phyloP scores from a whole-genome alignment of 2,113 vertebrate genomes.

The Stictonetta naevosa region DNA sequence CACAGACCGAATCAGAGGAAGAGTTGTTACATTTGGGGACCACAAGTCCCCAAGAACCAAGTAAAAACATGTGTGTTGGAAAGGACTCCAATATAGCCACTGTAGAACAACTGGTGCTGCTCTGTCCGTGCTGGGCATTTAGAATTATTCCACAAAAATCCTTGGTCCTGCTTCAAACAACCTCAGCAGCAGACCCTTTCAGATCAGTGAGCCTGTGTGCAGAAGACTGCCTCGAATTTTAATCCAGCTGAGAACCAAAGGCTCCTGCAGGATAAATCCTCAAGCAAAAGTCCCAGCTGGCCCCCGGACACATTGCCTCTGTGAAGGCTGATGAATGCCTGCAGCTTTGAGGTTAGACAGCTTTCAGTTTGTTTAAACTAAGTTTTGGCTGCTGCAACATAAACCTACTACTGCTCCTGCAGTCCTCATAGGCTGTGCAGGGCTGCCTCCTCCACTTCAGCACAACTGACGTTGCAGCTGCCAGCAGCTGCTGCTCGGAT shows the following conservation, averaged over 20 bases:
- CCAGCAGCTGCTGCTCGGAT: neutral
- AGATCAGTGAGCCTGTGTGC: conserved; percentile 16
- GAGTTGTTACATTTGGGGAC: neutral
- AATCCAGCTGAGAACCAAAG: conserved; percentile 11
- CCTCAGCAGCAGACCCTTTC: neutral
- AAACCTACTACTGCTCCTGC: conserved; percentile 55
- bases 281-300: conserved; percentile 37
- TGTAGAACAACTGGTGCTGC: neutral
- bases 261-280: conserved; percentile 25
- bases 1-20: neutral
- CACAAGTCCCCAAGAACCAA: neutral
- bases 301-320: conserved; percentile 10
- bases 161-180: neutral
- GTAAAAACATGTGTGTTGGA: neutral
- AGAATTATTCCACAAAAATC: neutral
- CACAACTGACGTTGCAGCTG: neutral
- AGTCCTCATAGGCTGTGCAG: conserved; percentile 9
- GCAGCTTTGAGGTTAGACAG: conserved; percentile 50
- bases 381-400: conserved; percentile 60
- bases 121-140: neutral
- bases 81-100: neutral
- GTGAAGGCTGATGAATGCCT: conserved; percentile 50
- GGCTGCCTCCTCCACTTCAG: conserved; percentile 7
- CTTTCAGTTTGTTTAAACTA: conserved; percentile 58
- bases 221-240: conserved; percentile 32